Percentiles rank a stretch among this genome's conserved stretches.
Evolutionary conservation across 2,113 vertebrate species (phyloP).

Genomic region (cattle (Bos taurus)): DNA sequence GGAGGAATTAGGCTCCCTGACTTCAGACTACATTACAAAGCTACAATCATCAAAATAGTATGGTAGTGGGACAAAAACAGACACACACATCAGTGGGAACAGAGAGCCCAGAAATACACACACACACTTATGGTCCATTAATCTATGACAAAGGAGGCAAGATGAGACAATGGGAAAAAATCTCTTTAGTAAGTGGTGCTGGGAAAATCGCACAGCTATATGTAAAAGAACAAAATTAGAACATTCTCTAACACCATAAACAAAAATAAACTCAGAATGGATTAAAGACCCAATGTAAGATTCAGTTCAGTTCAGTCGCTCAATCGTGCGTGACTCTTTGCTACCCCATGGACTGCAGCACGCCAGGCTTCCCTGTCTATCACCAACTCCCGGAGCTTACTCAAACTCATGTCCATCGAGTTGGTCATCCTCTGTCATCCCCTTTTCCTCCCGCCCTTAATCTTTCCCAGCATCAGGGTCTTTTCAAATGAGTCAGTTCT

Average conservation of each 20-base stretch:
- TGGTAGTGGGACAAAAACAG: not conserved
- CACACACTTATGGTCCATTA: not conserved
- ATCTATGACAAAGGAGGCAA: not conserved
- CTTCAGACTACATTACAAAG: not conserved
- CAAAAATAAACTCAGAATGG: not conserved
- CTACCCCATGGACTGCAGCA: not conserved
- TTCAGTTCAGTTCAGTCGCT: not conserved
- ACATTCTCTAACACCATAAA: not conserved
- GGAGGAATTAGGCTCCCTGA: not conserved
- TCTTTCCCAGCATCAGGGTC: not conserved
- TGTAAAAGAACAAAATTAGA: not conserved
- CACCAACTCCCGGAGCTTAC: fast-evolving
- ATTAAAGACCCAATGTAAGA: not conserved
- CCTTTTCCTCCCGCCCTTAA: not conserved
- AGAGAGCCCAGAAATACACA: not conserved
- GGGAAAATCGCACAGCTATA: not conserved
- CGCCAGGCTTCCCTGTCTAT: not conserved
- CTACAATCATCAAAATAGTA: not conserved
- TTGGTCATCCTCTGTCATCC: not conserved
- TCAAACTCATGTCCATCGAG: not conserved
- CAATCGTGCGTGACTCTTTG: not conserved
- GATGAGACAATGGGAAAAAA: not conserved
- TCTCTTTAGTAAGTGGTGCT: not conserved
- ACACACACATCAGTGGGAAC: not conserved
- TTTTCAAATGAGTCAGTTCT: not conserved